Base-by-base conservation (phyloP, 2,113 vertebrate genomes). In the Hymenochirus boettgeri region DNA sequence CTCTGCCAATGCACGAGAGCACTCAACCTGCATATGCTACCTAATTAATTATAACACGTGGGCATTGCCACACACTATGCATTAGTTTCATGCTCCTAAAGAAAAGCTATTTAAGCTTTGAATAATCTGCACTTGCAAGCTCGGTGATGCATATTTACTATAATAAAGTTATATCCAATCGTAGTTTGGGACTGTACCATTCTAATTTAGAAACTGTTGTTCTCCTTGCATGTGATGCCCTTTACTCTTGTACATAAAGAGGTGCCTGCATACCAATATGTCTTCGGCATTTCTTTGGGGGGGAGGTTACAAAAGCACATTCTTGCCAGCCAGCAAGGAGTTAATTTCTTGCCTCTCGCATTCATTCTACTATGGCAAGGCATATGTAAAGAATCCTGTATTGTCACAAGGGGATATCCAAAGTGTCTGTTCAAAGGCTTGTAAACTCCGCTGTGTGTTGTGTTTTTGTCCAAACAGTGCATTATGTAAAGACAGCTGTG, bases 401-500 rank as follows among this genome's bases (percentile, higher is more conserved):
- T 69, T 48, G 80, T 86, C 79, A 79, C 70, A 79, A 82, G 79
- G 74, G 72, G 76, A 78, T 72, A 70, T 74, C 74, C 74, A 71
- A 79, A 73, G 70, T 79, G 76, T 87, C 83, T 79, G 10, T 56
- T 57, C 67, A 75, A 80, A 74, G 75, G 79, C 79, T 74, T 83
- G 82, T 81, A 82, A 80, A 81, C 80, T 81, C 69, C 69, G 75
- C 82, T 69, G 18, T 79, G 72, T 58, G 47, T 59, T 6, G 57
- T 60, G 22, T 13, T 56, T 27, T 45, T 70, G 72, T 54, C 23
- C 70, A 72, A 29, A 71, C 79, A 78, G 75, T n/a, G 79, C 73
- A 79, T 78, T 78, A 78, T 83, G 79, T 82, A 76, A 79, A 82
- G 77, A 76, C 74, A 73, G 80, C 83, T 81, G 75, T 85, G 84